Evolutionary conservation across 1,140 invertebrate genomes (phyloP), one percentile per base, ranked within the genome.

Genomic region (Protaetia brevitarsis): DNA sequence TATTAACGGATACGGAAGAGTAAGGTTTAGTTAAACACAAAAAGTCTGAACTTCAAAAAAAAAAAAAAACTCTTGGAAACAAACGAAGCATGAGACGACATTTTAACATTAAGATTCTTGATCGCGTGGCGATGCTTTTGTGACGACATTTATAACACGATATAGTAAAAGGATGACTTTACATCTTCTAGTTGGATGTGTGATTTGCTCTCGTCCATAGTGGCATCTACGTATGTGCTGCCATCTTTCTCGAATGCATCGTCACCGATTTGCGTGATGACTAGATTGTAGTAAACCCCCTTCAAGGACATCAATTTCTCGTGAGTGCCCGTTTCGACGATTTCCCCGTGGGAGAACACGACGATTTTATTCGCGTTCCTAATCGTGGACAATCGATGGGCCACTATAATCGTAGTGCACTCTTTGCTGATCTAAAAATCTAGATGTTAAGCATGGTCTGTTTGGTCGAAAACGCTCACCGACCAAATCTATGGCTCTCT

Each of bases 341-440:
- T 83, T 64, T 79, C 69, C 0, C 93, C 93, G 63, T 88, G 84
- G 77, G 86, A 83, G 36, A 92, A 82, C 0, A 88, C 87, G 41
- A 92, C 86, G 72, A 96, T 95, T 34, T 85, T 76, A 77, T 94
- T 88, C 0, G 91, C 92, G 64, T 89, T 87, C 69, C 86, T 84
- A 19, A 95, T 89, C 0, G 92, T 94, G 0, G 91, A 90, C 29
- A 95, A 78, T 63, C 93, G 82, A 78, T 96, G 93, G 7, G 93
- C 93, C 16, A 96, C 87, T 23, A 94, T 89, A 10, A 96, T 87
- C 0, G 92, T 95, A 2, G 93, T 96, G 65, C 93, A 83, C 34
- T 92, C 91, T 78, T 85, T 78, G 71, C 87, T 85, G 0, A 89
- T 88, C 83, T 83, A 67, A 4, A 68, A 74, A 31, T 34, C 36